Evolutionary conservation across 2,113 vertebrate genomes (phyloP).

Genomic region (Panurus biarmicus): DNA sequence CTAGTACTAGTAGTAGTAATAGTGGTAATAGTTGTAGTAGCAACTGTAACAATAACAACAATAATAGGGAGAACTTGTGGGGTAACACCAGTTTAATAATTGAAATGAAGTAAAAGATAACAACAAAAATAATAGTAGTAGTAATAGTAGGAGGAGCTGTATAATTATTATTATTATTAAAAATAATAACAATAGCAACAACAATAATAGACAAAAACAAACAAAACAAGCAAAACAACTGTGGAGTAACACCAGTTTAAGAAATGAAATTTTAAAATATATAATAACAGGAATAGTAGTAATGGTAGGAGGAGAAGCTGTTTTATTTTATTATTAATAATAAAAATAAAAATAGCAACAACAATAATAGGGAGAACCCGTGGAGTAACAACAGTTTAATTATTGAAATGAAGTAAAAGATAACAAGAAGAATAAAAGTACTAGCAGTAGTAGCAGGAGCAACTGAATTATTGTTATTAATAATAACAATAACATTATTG

Average conservation of each 20-base stretch:
- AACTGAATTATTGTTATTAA: background rate
- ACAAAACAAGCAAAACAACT: background rate
- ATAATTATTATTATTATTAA: background rate
- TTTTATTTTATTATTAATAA: too few species aligned
- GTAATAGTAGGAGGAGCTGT: background rate
- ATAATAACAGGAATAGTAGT: background rate
- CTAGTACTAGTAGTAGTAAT: too few species aligned
- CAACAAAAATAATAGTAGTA: background rate
- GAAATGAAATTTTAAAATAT: background rate
- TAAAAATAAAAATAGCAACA: too few species aligned
- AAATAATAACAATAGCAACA: background rate
- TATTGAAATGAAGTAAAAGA: too few species aligned
- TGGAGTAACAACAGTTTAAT: too few species aligned
- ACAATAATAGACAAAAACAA: too few species aligned
- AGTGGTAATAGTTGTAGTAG: background rate
- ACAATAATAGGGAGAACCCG: too few species aligned
- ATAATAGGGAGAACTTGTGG: background rate
- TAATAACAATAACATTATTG: too few species aligned
- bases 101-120: background rate
- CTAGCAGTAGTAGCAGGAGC: background rate
- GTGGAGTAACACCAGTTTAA: background rate
- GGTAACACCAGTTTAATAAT: background rate
- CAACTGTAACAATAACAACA: background rate
- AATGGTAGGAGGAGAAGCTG: background rate
- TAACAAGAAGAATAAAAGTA: background rate